Percentiles rank a stretch among this genome's conserved stretches.
Evolutionary conservation across 2,888 invertebrate species (phyloP).

Genomic region (Tetragonula carbonaria): DNA sequence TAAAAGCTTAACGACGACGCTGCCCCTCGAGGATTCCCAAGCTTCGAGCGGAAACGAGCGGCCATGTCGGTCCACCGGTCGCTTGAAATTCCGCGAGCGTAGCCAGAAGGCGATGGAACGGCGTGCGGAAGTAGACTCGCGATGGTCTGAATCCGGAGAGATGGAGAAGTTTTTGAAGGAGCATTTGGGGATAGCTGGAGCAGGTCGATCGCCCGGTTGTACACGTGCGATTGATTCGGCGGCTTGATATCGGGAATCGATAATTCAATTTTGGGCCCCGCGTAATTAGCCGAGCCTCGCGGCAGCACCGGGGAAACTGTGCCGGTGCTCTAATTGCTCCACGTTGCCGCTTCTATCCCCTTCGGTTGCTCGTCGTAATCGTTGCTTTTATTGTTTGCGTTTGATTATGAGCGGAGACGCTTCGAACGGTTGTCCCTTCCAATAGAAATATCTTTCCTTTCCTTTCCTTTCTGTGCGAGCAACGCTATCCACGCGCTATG

Average conservation of each 20-base stretch:
- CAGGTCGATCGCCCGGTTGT: constrained; percentile 4
- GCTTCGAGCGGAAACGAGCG: constrained; percentile 11
- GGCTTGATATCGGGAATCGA: constrained; percentile 53
- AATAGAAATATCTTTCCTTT: not conserved
- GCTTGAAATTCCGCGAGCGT: constrained; percentile 30
- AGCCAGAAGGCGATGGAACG: constrained; percentile 2
- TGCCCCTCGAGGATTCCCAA: not conserved
- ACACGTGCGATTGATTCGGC: constrained; percentile 40
- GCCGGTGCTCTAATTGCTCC: constrained; percentile 34
- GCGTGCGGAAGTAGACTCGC: constrained; percentile 18
- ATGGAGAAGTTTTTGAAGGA: constrained; percentile 16
- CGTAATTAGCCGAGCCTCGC: constrained; percentile 50
- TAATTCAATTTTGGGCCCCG: constrained; percentile 43
- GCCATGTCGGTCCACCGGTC: constrained; percentile 8
- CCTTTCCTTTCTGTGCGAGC: too few relatives aligned
- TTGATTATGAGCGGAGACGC: not conserved
- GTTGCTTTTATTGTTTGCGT: constrained; percentile 5
- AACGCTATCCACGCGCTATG: too few relatives aligned
- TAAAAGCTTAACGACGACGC: not conserved
- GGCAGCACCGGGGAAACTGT: constrained; percentile 28
- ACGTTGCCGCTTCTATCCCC: not conserved
- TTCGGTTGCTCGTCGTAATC: not conserved
- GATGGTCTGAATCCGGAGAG: not conserved
- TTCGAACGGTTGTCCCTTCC: not conserved
- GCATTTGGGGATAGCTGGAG: not conserved